Evolutionary conservation across 1,140 invertebrate species (phyloP).

Genomic region (Ylistrum balloti): DNA sequence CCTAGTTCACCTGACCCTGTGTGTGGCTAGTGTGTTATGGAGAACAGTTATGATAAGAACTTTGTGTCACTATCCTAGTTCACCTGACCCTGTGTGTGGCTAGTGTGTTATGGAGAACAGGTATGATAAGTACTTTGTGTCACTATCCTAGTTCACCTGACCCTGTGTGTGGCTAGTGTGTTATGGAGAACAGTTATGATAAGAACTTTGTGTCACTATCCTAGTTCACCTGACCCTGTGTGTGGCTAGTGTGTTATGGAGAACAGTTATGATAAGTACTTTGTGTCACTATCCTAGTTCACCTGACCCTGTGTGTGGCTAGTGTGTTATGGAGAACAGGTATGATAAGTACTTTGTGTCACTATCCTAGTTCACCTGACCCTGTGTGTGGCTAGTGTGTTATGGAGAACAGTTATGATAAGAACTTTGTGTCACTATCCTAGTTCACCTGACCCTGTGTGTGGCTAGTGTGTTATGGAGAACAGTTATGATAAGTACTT

Average conservation of each 20-base stretch:
- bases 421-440: not conserved
- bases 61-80: not conserved
- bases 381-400: slow-evolving; percentile 65
- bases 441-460: not conserved
- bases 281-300: not conserved
- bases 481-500: not conserved
- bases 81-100: not conserved
- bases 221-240: not conserved
- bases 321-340: not conserved
- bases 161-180: not conserved
- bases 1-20: not conserved
- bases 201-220: not conserved
- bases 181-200: not conserved
- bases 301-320: not conserved
- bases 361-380: not conserved
- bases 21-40: no score
- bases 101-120: not conserved
- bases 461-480: not conserved
- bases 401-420: slow-evolving; percentile 72
- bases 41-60: not conserved
- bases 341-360: not conserved
- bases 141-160: not conserved
- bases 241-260: no score
- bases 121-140: not conserved
- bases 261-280: not conserved